These are phyloP conservation scores for Gymnodraco acuticeps DNA, from an alignment of 2,797 vertebrate genomes.

Conservation along the genomic window DNA sequence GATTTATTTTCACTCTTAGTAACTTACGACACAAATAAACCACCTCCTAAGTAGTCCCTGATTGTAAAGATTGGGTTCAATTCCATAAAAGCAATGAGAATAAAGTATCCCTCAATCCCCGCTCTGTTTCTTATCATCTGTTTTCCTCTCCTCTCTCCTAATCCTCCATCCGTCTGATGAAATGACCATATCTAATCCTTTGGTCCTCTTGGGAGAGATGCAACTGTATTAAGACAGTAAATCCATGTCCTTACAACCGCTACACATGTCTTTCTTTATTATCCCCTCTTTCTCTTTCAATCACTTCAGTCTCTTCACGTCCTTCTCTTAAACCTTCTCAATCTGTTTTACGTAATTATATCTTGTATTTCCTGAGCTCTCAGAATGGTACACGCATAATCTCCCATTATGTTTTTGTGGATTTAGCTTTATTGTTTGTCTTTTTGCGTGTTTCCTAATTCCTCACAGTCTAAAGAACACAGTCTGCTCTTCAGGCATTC, in stretches of 20 bases:
- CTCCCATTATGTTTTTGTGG: conserved; percentile 69
- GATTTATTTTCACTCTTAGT: conserved; percentile 15
- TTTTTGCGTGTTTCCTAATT: conserved; percentile 48
- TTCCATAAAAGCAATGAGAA: conserved; percentile 68
- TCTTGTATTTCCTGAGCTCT: conserved; percentile 51
- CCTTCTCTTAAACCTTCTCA: conserved; percentile 66
- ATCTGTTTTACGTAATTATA: conserved; percentile 72
- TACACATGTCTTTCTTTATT: conserved; percentile 83
- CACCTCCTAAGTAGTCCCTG: conserved; percentile 39
- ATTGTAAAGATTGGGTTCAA: conserved; percentile 66
- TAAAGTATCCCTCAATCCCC: conserved; percentile 66
- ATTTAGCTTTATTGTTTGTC: conserved; percentile 48
- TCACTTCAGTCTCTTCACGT: conserved; percentile 56
- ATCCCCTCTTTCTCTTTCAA: conserved; percentile 69
- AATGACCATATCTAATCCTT: conserved; percentile 82
- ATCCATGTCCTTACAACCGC: conserved; percentile 80
- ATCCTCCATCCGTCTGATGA: conserved; percentile 76
- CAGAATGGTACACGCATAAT: conserved; percentile 68
- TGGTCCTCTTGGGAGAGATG: conserved; percentile 71
- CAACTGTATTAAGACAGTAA: conserved; percentile 83
- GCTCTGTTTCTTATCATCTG: conserved; percentile 68
- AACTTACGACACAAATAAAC: conserved; percentile 18
- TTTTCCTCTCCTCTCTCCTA: conserved; percentile 70
- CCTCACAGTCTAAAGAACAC: conserved; percentile 5
- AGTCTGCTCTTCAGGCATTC: conserved; percentile 32